Percentiles rank a stretch among this genome's conserved stretches.
phyloP scores from a whole-genome alignment of 2,113 vertebrate genomes.

The Jaculus jaculus region DNA sequence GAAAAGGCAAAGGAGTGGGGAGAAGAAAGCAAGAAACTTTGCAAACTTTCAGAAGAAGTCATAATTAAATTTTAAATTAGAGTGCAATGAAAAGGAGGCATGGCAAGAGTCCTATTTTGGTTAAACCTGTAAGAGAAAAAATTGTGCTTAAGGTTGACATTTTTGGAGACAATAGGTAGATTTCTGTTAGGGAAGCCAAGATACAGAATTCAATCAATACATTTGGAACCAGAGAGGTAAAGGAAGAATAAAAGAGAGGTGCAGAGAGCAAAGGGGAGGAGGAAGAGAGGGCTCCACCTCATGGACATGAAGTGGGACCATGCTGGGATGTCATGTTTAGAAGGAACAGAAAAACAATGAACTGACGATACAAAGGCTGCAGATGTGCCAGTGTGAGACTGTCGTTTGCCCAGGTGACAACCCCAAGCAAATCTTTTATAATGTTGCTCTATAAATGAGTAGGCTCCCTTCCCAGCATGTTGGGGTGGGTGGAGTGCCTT shows the following conservation, averaged over 20 bases:
- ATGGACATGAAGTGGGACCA: not conserved
- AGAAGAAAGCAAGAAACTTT: not conserved
- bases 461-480: not conserved
- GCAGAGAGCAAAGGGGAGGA: no score
- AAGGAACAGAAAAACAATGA: not conserved
- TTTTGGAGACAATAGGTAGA: not conserved
- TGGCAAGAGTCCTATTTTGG: not conserved
- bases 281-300: not conserved
- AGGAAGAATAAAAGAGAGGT: not conserved
- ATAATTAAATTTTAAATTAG: slow-evolving; percentile 8
- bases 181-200: slow-evolving; percentile 18
- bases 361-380: no score
- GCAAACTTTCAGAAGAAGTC: slow-evolving; percentile 3
- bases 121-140: slow-evolving; percentile 45
- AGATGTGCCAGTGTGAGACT: not conserved
- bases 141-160: slow-evolving; percentile 64
- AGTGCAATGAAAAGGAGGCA: not conserved
- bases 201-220: not conserved
- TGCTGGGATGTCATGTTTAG: not conserved
- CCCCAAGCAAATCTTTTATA: not conserved
- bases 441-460: not conserved
- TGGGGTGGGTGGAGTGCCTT: not conserved
- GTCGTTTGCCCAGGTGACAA: not conserved
- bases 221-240: not conserved
- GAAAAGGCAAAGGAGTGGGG: not conserved